Evolutionary conservation across 1,140 invertebrate species (phyloP), one percentile per base, ranked within the genome.

Genomic region (Drosophila parabipectinata): DNA sequence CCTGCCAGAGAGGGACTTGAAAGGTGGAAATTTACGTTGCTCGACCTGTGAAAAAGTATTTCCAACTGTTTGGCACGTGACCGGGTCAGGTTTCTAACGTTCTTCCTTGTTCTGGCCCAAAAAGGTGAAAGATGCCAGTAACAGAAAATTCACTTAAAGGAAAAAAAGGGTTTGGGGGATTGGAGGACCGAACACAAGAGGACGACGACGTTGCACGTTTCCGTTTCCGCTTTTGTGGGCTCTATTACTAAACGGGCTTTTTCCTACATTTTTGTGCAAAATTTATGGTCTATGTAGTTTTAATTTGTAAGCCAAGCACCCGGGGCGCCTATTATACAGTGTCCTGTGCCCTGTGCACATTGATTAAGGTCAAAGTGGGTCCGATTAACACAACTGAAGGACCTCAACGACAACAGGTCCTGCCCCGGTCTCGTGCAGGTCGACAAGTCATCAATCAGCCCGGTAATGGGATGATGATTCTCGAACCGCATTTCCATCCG

Each of bases 161-260:
- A 9, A 64, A 34, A 21, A n/a, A 21, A n/a, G 18, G 47, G 60
- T 32, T 3, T 28, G 10, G 47, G 9, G 14, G 41, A 0, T 14
- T 55, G 58, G 61, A 64, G 59, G 45, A 45, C 24, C 24, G 26
- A 3, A n/a, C 60, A 44, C 60, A 64, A 67, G 64, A 68, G 48
- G 54, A 58, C 63, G 80, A 75, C 73, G 69, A 81, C 74, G 77
- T 68, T 52, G 80, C 80, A 84, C 75, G 72, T 79, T 75, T 84
- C 81, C 81, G 68, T 63, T 71, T 78, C 76, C 76, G 76, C 63
- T 71, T 68, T 63, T 66, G 62, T 67, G 67, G 64, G 64, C 39
- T 81, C 59, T 53, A 66, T 60, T 78, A 57, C 30, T 15, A 69
- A 50, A 51, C 12, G 55, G 59, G 55, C 24, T 66, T 21, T 18